Evolutionary conservation across 2,113 vertebrate genomes (phyloP).

Genomic region (Xiphophorus maculatus): DNA sequence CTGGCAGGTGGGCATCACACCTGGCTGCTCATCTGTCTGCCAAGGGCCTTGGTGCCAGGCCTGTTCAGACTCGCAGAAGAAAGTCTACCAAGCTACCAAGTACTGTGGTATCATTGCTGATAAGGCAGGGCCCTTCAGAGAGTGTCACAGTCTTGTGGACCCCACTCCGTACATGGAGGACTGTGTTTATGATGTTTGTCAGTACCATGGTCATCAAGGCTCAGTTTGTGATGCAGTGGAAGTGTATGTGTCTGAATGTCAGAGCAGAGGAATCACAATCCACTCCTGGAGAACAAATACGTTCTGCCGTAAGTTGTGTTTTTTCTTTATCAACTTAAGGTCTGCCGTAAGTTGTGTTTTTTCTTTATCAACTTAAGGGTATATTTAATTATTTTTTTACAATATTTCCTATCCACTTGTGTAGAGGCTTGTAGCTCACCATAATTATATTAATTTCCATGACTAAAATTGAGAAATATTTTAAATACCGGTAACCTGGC

Average conservation of each 20-base stretch:
- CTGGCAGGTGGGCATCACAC: slow-evolving; percentile 50
- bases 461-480: no score
- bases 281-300: slow-evolving; percentile 60
- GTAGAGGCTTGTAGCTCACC: background rate
- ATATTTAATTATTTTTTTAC: background rate
- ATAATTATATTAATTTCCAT: background rate
- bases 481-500: no score
- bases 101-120: slow-evolving; percentile 73
- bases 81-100: slow-evolving; percentile 32
- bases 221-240: slow-evolving; percentile 66
- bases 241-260: slow-evolving; percentile 68
- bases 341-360: slow-evolving; percentile 70
- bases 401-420: background rate
- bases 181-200: slow-evolving; percentile 72
- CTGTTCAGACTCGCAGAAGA: slow-evolving; percentile 53
- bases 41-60: slow-evolving; percentile 44
- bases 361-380: background rate
- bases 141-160: slow-evolving; percentile 61
- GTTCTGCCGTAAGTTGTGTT: slow-evolving; percentile 74
- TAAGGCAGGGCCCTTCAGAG: slow-evolving; percentile 65
- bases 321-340: background rate
- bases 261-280: slow-evolving; percentile 57
- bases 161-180: slow-evolving; percentile 64
- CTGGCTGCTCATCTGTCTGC: slow-evolving; percentile 65
- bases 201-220: slow-evolving; percentile 50